phyloP scores from a whole-genome alignment of 2,888 invertebrate species.

The Meteorus colon region DNA sequence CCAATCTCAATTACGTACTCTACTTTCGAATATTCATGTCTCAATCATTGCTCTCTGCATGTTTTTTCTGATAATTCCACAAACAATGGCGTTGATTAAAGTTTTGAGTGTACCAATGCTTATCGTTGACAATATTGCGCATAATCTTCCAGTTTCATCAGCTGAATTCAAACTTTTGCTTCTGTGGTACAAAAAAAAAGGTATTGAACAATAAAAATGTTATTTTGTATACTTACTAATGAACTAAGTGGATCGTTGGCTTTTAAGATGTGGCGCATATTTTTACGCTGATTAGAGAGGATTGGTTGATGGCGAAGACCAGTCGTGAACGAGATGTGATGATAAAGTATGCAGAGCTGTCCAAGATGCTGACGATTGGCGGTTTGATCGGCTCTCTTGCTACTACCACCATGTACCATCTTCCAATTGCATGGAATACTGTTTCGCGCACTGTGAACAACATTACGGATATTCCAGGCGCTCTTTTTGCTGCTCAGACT shows the following conservation, averaged over 20 bases:
- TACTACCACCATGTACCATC: constrained; percentile 17
- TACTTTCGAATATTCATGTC: background rate
- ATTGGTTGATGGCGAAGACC: constrained; percentile 35
- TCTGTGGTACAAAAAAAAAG: constrained; percentile 30
- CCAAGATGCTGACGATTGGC: constrained; percentile 33
- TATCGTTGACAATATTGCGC: constrained; percentile 33
- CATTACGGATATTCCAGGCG: constrained; percentile 33
- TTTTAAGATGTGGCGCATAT: constrained; percentile 34
- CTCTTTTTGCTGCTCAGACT: constrained; percentile 22
- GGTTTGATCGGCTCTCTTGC: background rate
- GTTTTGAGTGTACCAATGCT: constrained; percentile 30
- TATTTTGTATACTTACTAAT: background rate
- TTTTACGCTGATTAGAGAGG: constrained; percentile 28
- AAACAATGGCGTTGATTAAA: constrained; percentile 26
- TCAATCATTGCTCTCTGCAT: background rate
- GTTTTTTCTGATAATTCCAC: constrained; percentile 19
- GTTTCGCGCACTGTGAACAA: constrained; percentile 32
- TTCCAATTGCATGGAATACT: constrained; percentile 29
- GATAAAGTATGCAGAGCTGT: constrained; percentile 30
- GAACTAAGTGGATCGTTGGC: background rate
- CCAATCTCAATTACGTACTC: background rate
- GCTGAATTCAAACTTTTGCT: constrained; percentile 9
- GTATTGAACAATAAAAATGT: constrained; percentile 15
- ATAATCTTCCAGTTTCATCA: constrained; percentile 14
- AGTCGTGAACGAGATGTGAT: constrained; percentile 30